Evolutionary conservation across 2,113 vertebrate genomes (phyloP), one percentile per base, ranked within the genome.

Genomic region (Gavia stellata): DNA sequence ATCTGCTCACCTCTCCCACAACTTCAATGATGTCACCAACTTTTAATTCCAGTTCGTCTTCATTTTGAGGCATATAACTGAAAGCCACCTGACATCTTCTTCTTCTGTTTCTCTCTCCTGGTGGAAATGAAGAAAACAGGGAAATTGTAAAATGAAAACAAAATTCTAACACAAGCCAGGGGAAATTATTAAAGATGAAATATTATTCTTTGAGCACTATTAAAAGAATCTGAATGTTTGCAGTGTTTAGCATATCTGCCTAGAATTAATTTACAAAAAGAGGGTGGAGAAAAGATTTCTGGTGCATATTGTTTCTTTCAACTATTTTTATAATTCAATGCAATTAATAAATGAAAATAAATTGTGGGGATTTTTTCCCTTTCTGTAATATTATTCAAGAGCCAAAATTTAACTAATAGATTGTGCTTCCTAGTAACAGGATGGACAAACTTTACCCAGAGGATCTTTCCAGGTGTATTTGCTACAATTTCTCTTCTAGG

Each of bases 21-120:
- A 99, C 98, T 92, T 99, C 99, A 89, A 99, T 99, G 97, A 99
- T 97, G 93, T 99, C 99, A 15, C 99, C 99, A 28, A 99, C 99
- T 98, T 99, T 99, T 97, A 99, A 95, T 95, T 99, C 99, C 75
- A 99, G 97, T 94, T 99, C 99, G 11, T 99, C 99, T 67, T 99
- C 99, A 71, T 99, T 99, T 97, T 99, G 99, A 67, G 99, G 99
- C 92, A 98, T 97, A 66, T 99, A 99, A 97, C 99, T 99, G 98
- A 99, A 99, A 19, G 99, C 98, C 52, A 99, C 99, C 98, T 99
- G 99, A 97, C 99, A 99, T 92, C 99, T 98, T 82, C 99, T 98
- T 93, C 99, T 98, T 90, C 99, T 98, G 95, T 98, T 99, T 90
- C 98, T 98, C 80, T 99, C 99, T 38, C 98, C 99, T 99, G 71